A percentile compares a stretch with the other conserved stretches of the same genome.
Evolutionary conservation across 2,113 vertebrate genomes (phyloP).

Genomic region (Piprites chloris): DNA sequence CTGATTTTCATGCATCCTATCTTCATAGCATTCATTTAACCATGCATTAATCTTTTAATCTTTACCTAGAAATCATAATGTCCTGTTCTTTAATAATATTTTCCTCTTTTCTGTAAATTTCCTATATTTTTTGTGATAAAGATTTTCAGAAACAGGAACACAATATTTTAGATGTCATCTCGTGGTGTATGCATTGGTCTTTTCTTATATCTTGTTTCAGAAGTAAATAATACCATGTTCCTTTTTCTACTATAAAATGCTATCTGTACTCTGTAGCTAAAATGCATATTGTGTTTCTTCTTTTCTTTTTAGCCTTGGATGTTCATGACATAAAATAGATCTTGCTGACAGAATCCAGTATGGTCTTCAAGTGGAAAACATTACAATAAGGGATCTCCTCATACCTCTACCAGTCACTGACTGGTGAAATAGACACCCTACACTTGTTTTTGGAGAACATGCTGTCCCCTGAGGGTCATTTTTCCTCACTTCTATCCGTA

Average conservation of each 20-base stretch:
- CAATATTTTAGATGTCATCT: neutral
- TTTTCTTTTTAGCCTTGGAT: neutral
- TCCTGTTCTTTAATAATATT: neutral
- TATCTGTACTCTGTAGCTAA: neutral
- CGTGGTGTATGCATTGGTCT: neutral
- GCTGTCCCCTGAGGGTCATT: fast-evolving
- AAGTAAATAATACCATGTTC: neutral
- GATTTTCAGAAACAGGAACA: neutral
- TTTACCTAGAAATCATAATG: neutral
- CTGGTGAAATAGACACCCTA: neutral
- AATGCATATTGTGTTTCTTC: neutral
- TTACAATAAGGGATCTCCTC: neutral
- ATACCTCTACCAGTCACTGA: neutral
- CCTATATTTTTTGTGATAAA: neutral
- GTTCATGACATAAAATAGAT: neutral
- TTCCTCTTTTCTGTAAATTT: neutral
- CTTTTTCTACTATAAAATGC: neutral
- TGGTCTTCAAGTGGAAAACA: neutral
- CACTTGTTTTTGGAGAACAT: neutral
- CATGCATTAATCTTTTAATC: neutral
- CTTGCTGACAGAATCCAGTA: neutral
- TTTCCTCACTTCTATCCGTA: neutral
- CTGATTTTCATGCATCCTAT: neutral
- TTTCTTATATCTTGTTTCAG: neutral
- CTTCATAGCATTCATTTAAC: neutral